phyloP scores from a whole-genome alignment of 2,888 invertebrate species.

The Leptogaster cylindrica region DNA sequence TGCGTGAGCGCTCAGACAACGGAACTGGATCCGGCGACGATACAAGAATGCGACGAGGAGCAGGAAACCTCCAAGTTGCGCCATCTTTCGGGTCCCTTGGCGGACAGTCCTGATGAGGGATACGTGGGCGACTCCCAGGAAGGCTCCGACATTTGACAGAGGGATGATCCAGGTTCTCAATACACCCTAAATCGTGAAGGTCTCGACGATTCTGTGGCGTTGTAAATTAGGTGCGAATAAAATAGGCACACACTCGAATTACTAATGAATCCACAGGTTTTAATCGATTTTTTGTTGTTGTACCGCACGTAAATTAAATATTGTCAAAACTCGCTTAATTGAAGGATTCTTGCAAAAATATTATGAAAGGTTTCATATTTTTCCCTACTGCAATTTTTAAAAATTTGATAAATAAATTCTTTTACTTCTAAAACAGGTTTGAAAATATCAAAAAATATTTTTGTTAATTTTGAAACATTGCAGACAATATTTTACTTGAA shows the following conservation, averaged over 20 bases:
- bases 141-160: constrained; percentile 73
- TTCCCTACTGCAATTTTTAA: too few relatives aligned
- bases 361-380: too few relatives aligned
- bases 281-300: neutral
- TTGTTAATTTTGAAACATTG: too few relatives aligned
- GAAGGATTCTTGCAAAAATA: too few relatives aligned
- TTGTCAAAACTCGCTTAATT: too few relatives aligned
- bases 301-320: too few relatives aligned
- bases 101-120: constrained; percentile 86
- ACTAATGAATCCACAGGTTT: neutral
- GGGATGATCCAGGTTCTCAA: constrained; percentile 47
- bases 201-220: constrained; percentile 59
- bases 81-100: constrained; percentile 63
- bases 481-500: too few relatives aligned
- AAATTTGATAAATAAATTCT: too few relatives aligned
- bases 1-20: constrained; percentile 70
- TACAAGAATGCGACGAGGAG: constrained; percentile 62
- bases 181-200: constrained; percentile 16
- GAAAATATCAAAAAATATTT: too few relatives aligned
- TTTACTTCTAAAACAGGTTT: too few relatives aligned
- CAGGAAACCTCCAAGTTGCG: constrained; percentile 64
- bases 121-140: constrained; percentile 79
- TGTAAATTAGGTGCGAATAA: constrained; percentile 50
- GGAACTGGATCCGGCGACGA: constrained; percentile 62
- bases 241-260: constrained; percentile 6